Evolutionary conservation across 2,888 invertebrate species (phyloP).

Genomic region (Bellardia pandia): DNA sequence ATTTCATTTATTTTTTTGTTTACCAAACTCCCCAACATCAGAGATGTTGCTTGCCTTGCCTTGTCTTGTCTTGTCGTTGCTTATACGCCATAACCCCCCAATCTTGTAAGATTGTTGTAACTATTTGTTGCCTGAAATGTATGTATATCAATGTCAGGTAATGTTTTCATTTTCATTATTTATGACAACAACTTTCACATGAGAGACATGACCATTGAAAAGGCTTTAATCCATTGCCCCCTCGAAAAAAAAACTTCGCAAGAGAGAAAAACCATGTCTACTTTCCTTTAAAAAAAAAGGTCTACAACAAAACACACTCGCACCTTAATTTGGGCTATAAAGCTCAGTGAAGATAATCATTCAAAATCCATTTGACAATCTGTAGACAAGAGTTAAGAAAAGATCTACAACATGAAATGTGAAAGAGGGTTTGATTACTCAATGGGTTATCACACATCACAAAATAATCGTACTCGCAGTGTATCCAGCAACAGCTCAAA

Average conservation of each 20-base stretch:
- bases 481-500: background rate
- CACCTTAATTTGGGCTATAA: constrained; percentile 36
- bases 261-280: background rate
- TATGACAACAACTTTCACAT: constrained; percentile 74
- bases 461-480: constrained; percentile 1
- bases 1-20: constrained; percentile 1
- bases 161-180: constrained; percentile 75
- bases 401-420: constrained; percentile 26
- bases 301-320: background rate
- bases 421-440: constrained; percentile 63
- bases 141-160: constrained; percentile 76
- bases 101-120: constrained; percentile 19
- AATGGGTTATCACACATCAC: constrained; percentile 70
- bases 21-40: background rate
- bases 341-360: constrained; percentile 70
- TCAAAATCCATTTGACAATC: constrained; percentile 72
- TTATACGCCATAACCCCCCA: background rate
- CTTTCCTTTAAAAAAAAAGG: constrained; percentile 35
- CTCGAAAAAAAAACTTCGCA: background rate
- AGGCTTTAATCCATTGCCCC: constrained; percentile 46
- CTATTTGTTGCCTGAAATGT: constrained; percentile 75
- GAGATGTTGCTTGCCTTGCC: background rate
- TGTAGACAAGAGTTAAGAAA: constrained; percentile 66
- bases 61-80: background rate
- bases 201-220: constrained; percentile 40